Conservation (phyloP, 2,797 vertebrate genomes). For the Hippoglossus hippoglossus region DNA sequence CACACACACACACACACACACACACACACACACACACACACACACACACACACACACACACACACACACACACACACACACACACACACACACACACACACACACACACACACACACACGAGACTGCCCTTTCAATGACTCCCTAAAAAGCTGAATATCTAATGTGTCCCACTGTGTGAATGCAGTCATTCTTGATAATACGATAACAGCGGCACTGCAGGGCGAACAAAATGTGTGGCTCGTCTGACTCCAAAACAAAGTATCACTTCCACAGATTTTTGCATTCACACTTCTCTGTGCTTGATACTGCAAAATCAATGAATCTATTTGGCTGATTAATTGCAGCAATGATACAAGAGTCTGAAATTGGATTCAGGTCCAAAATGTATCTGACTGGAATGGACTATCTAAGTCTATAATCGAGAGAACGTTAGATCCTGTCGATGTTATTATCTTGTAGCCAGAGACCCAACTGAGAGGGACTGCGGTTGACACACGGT, state of each 20-base stretch:
- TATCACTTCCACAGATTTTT: neutral
- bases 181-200: constrained; percentile 18
- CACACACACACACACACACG: constrained; percentile 16
- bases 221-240: constrained; percentile 18
- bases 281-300: constrained; percentile 2
- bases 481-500: constrained; percentile 17
- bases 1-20: constrained; percentile 3
- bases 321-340: constrained; percentile 14
- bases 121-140: constrained; percentile 46
- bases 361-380: neutral
- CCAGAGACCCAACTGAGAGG: constrained; percentile 16
- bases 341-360: constrained; percentile 19
- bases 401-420: constrained; percentile 1
- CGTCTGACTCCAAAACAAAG: neutral
- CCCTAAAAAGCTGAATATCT: constrained; percentile 41
- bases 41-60: constrained; percentile 19
- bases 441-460: constrained; percentile 6
- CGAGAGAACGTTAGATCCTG: neutral
- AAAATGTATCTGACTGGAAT: constrained; percentile 14
- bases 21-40: constrained; percentile 17
- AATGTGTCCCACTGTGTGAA: constrained; percentile 28
- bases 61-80: constrained; percentile 19
- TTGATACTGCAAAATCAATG: constrained; percentile 29
- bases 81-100: constrained; percentile 18
- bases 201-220: constrained; percentile 16